Evolutionary conservation across 2,888 invertebrate species (phyloP).

Genomic region (Philaethria dido): DNA sequence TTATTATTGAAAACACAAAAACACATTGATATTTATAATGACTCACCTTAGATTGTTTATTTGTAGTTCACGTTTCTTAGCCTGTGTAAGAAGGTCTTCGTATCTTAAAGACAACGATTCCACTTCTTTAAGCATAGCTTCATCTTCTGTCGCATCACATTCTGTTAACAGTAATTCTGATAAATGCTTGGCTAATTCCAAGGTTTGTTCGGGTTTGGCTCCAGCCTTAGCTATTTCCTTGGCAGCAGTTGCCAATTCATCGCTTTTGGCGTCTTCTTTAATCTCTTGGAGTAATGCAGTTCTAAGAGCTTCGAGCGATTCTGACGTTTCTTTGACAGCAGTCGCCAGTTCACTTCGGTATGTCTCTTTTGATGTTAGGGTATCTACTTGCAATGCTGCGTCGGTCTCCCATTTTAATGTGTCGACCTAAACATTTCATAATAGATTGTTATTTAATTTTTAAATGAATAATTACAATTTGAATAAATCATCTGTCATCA

Average conservation of each 20-base stretch:
- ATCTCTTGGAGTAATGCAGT: constrained; percentile 71
- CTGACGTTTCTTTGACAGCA: constrained; percentile 88
- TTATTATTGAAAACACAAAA: constrained; percentile 40
- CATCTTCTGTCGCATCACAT: constrained; percentile 86
- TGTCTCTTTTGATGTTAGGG: constrained; percentile 92
- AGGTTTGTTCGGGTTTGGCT: constrained; percentile 90
- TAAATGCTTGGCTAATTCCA: constrained; percentile 92
- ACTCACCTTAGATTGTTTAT: constrained; percentile 90
- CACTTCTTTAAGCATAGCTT: constrained; percentile 87
- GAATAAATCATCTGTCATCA: no score
- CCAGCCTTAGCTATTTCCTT: constrained; percentile 90
- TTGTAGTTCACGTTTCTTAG: constrained; percentile 89
- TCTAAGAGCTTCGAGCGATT: constrained; percentile 87
- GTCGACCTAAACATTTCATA: constrained; percentile 83
- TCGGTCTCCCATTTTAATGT: constrained; percentile 90
- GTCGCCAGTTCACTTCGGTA: constrained; percentile 90
- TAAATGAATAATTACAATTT: no score
- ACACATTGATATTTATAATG: constrained; percentile 30
- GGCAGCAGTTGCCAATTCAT: constrained; percentile 85
- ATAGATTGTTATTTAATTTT: neutral
- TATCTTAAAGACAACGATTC: constrained; percentile 86
- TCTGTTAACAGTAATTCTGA: constrained; percentile 89
- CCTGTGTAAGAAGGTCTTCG: constrained; percentile 87
- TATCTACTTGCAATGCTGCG: constrained; percentile 92
- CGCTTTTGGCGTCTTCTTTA: constrained; percentile 79